phyloP scores from a whole-genome alignment of 2,888 invertebrate genomes.

The Acleris holmiana region DNA sequence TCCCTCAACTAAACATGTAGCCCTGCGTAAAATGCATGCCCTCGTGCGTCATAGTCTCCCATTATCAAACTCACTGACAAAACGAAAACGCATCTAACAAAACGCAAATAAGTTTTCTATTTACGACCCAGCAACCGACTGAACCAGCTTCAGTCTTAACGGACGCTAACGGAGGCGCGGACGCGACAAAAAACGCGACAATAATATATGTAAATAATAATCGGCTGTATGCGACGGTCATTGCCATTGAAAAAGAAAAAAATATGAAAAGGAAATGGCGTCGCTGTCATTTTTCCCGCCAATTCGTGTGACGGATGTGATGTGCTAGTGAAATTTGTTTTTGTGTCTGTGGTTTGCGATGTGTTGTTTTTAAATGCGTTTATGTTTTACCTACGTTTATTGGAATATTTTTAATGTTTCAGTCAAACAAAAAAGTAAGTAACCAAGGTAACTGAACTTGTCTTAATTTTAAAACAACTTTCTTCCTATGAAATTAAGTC shows the following conservation, averaged over 20 bases:
- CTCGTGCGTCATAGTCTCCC: background rate
- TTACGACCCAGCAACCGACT: constrained; percentile 58
- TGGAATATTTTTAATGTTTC: too few species aligned
- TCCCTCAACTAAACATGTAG: too few species aligned
- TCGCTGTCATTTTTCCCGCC: constrained; percentile 47
- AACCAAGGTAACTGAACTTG: too few species aligned
- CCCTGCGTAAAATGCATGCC: background rate
- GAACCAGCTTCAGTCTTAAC: constrained; percentile 47
- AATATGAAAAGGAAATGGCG: constrained; percentile 40
- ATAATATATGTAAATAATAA: constrained; percentile 21
- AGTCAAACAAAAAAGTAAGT: too few species aligned
- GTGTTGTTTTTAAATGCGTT: constrained; percentile 22
- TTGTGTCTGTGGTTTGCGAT: constrained; percentile 18
- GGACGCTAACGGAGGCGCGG: constrained; percentile 54
- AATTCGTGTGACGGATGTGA: constrained; percentile 35
- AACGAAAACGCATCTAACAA: constrained; percentile 50
- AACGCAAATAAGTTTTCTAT: constrained; percentile 63
- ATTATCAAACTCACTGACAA: constrained; percentile 25
- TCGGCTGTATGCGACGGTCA: constrained; percentile 17
- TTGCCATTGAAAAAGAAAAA: constrained; percentile 11
- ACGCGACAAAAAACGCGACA: constrained; percentile 46
- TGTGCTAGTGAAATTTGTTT: constrained; percentile 25
- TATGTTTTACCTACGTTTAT: background rate
- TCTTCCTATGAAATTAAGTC: too few species aligned
- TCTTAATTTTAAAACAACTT: too few species aligned